These are phyloP conservation scores for Monarcha castaneiventris DNA, from an alignment of 2,113 vertebrate genomes.

Conservation along the genomic window DNA sequence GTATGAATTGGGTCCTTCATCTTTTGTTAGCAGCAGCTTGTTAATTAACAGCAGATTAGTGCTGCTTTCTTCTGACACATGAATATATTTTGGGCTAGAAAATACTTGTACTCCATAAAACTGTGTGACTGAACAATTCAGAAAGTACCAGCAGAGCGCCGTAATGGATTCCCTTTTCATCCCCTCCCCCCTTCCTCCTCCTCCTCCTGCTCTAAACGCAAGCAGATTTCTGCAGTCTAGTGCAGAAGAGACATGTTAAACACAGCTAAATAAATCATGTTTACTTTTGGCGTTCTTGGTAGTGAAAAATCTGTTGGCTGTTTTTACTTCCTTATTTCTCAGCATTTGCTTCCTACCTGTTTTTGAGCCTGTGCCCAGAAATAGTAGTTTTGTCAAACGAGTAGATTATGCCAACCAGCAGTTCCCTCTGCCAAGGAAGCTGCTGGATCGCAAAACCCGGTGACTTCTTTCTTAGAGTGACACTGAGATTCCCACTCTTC, in stretches of 20 bases:
- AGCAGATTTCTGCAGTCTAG: slow-evolving; percentile 67
- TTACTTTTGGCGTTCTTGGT: slow-evolving; percentile 78
- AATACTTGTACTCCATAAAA: slow-evolving; percentile 64
- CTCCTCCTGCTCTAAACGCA: slow-evolving; percentile 61
- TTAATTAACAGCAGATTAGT: slow-evolving; percentile 76
- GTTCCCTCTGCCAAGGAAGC: slow-evolving; percentile 77
- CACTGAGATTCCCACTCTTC: slow-evolving; percentile 54
- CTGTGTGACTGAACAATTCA: slow-evolving; percentile 50
- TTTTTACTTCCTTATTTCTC: slow-evolving; percentile 84
- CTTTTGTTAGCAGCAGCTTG: slow-evolving; percentile 75
- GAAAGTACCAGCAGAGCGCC: slow-evolving; percentile 34
- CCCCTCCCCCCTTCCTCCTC: not conserved
- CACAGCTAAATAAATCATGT: slow-evolving; percentile 83
- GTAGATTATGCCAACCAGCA: slow-evolving; percentile 79
- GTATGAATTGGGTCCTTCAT: slow-evolving; percentile 65
- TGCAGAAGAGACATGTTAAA: slow-evolving; percentile 72
- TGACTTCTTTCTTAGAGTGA: slow-evolving; percentile 73
- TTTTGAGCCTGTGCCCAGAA: slow-evolving; percentile 87
- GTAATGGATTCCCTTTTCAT: slow-evolving; percentile 43
- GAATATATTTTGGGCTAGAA: slow-evolving; percentile 67
- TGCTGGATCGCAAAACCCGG: slow-evolving; percentile 78
- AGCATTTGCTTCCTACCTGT: slow-evolving; percentile 88
- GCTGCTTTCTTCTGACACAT: slow-evolving; percentile 68
- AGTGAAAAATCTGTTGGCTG: slow-evolving; percentile 80
- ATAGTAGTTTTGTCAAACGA: slow-evolving; percentile 85